These are phyloP conservation scores for Neoascia interrupta DNA, from an alignment of 2,888 invertebrate species.

Conservation along the genomic window DNA sequence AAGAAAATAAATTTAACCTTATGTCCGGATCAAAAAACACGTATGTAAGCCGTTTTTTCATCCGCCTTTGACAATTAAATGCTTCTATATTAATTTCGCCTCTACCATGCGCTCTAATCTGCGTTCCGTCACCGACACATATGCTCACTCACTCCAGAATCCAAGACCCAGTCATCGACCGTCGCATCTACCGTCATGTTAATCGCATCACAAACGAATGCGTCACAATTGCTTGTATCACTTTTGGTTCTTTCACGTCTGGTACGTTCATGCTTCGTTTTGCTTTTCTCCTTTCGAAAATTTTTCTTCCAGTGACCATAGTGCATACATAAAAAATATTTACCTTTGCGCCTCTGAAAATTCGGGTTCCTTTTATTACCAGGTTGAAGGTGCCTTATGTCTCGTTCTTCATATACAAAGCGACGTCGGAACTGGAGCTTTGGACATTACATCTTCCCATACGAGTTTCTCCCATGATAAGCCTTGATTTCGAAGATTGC, in stretches of 20 bases:
- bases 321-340: conserved; percentile 17
- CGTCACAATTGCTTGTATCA: background rate
- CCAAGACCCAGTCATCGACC: background rate
- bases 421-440: background rate
- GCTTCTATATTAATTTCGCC: background rate
- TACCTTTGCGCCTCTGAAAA: conserved; percentile 1
- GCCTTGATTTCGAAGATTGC: background rate
- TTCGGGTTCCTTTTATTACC: background rate
- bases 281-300: background rate
- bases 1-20: conserved; percentile 2
- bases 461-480: conserved; percentile 37
- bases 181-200: background rate
- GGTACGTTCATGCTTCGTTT: background rate
- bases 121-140: background rate
- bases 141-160: background rate
- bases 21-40: background rate
- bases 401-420: conserved; percentile 5
- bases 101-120: background rate
- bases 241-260: background rate
- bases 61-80: background rate
- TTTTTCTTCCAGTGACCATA: background rate
- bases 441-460: conserved; percentile 1
- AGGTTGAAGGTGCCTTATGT: background rate
- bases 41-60: background rate
- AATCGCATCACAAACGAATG: background rate